Evolutionary conservation across 2,113 vertebrate species (phyloP).

Genomic region (Vimba vimba): DNA sequence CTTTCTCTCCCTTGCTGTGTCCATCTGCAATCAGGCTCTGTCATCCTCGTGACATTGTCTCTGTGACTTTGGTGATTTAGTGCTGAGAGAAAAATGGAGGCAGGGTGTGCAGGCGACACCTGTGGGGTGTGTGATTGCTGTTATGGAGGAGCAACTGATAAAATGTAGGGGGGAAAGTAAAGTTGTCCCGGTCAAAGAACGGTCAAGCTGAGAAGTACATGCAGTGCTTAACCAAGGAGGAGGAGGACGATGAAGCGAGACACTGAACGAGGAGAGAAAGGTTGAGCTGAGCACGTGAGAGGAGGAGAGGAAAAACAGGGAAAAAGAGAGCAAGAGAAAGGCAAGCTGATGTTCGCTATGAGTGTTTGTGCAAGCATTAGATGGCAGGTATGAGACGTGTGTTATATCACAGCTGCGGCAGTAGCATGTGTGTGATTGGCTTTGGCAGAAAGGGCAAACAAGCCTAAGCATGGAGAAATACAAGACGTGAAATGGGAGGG

Average conservation of each 20-base stretch:
- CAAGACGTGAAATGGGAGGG: neutral
- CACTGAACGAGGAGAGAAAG: neutral
- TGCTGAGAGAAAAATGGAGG: conserved; percentile 1
- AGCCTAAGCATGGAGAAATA: conserved; percentile 25
- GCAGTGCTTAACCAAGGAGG: neutral
- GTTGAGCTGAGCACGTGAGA: conserved; percentile 8
- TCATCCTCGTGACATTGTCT: neutral
- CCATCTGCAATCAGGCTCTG: neutral
- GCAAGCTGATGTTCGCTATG: neutral
- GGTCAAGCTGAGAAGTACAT: conserved; percentile 32
- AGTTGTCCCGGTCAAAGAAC: conserved; percentile 1
- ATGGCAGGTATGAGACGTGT: conserved; percentile 1
- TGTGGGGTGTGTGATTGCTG: conserved; percentile 7
- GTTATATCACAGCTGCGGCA: neutral
- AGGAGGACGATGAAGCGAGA: neutral
- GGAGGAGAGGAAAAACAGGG: neutral
- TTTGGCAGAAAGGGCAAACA: conserved; percentile 4
- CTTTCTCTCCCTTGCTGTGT: neutral
- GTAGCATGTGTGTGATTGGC: neutral
- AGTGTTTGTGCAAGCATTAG: conserved; percentile 3
- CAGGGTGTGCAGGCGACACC: neutral
- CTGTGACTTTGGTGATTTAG: neutral
- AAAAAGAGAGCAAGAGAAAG: neutral
- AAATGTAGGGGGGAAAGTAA: neutral
- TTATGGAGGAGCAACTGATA: conserved; percentile 7